Base-by-base conservation (phyloP, 2,113 vertebrate species). In the Tetrao urogallus region DNA sequence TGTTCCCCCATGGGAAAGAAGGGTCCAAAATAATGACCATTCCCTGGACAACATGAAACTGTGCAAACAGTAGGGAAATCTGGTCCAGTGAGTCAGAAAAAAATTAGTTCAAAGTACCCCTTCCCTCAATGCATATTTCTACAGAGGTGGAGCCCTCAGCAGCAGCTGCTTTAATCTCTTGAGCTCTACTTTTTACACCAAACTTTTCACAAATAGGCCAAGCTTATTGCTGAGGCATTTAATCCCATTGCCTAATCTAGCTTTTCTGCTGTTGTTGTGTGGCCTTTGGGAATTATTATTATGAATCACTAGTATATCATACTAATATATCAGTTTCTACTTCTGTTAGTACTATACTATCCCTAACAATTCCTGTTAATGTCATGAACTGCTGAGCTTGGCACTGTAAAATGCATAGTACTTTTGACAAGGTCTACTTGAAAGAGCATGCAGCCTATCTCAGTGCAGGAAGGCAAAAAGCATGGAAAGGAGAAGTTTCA, bases 381-480 rank as follows among this genome's bases (percentile, higher is more conserved):
- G 27, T 90, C 47, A 57, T 3, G 2, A 56, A 78, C 57, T 81
- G 12, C 66, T 82, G 70, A 63, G 57, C 52, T 88, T 81, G 69
- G 61, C 30, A 48, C 32, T 81, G 14, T 79, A 43, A 88, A 92
- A 38, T 6, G 22, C 24, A 38, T 56, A 72, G 32, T 61, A 75
- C 57, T 86, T 93, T 94, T 86, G 77, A 50, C 72, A 74, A 47
- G 30, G 66, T 34, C 30, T 91, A 14, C 72, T 61, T 76, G 17
- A 69, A 82, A 66, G 60, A 79, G 18, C 24, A 72, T 24, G 14
- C 27, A 50, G 1, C 67, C 32, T 42, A 48, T 42, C 25, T 86
- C 34, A 17, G 47, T 64, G 72, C 60, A 80, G 43, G 24, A 77
- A 56, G 73, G 50, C 27, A 57, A 30, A 64, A 75, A 60, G 22